phyloP scores from a whole-genome alignment of 2,888 invertebrate species.

The Celastrina argiolus region DNA sequence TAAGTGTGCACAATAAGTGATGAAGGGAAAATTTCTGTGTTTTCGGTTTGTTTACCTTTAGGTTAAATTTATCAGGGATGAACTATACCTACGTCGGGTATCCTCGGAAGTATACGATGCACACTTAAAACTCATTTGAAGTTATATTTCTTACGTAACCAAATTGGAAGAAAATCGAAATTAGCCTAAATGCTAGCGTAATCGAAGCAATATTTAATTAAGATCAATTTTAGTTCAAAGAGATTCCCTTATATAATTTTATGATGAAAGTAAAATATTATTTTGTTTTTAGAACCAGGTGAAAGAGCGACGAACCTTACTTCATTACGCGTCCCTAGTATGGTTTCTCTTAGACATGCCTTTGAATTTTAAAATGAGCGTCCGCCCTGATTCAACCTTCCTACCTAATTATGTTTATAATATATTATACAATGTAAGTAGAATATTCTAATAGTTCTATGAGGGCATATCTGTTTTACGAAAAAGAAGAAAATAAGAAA shows the following conservation, averaged over 20 bases:
- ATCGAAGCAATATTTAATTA: neutral
- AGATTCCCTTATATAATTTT: neutral
- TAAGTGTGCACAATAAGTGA: no score
- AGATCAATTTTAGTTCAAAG: neutral
- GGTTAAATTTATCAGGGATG: no score
- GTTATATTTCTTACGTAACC: neutral
- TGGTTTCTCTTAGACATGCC: constrained; percentile 31
- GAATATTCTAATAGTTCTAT: no score
- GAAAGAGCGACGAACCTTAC: constrained; percentile 28
- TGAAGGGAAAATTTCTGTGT: no score
- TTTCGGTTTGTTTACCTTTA: no score
- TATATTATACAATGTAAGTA: neutral
- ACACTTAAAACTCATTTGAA: neutral
- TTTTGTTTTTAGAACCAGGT: constrained; percentile 21
- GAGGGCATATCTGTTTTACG: no score
- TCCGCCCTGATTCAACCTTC: neutral
- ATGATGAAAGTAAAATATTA: constrained; percentile 1
- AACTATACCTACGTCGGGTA: no score
- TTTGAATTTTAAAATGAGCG: constrained; percentile 32
- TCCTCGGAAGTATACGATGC: no score
- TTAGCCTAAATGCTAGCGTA: neutral
- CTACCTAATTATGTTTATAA: neutral
- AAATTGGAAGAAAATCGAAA: neutral
- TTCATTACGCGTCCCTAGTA: constrained; percentile 30
- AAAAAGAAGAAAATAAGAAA: no score